Evolutionary conservation across 2,888 invertebrate genomes (phyloP).

Genomic region (Macrophya alboannulata): DNA sequence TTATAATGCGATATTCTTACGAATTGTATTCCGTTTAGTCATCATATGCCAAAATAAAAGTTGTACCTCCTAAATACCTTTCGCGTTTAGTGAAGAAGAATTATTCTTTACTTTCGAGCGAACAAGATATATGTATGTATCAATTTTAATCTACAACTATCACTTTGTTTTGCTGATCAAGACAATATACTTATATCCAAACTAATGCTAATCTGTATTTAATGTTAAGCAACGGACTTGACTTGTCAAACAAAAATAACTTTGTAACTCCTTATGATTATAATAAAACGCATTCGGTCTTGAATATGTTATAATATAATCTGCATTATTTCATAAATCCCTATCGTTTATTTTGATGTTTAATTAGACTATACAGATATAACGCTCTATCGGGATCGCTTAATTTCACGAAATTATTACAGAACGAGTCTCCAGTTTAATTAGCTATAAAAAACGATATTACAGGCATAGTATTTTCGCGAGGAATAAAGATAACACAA

Average conservation of each 20-base stretch:
- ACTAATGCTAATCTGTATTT: slow-evolving; percentile 5
- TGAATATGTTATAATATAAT: not conserved
- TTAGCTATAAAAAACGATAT: too few relatives aligned
- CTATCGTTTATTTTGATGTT: not conserved
- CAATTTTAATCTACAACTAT: not conserved
- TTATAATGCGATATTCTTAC: slow-evolving; percentile 3
- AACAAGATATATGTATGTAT: not conserved
- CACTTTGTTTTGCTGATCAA: not conserved
- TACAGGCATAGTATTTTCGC: too few relatives aligned
- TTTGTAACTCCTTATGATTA: not conserved
- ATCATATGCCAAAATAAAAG: not conserved
- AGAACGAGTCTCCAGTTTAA: too few relatives aligned
- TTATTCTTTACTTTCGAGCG: not conserved
- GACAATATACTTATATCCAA: not conserved
- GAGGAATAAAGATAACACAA: too few relatives aligned
- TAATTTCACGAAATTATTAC: not conserved
- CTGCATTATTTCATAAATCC: not conserved
- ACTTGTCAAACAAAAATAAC: slow-evolving; percentile 10
- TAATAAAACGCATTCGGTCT: slow-evolving; percentile 8
- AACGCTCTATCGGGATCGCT: not conserved
- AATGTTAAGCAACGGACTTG: not conserved
- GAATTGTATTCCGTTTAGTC: not conserved
- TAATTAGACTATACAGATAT: not conserved
- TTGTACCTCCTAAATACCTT: not conserved
- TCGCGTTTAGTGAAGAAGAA: not conserved